Conservation (phyloP, 2,113 vertebrate species). For the Chloroceryle aenea region DNA sequence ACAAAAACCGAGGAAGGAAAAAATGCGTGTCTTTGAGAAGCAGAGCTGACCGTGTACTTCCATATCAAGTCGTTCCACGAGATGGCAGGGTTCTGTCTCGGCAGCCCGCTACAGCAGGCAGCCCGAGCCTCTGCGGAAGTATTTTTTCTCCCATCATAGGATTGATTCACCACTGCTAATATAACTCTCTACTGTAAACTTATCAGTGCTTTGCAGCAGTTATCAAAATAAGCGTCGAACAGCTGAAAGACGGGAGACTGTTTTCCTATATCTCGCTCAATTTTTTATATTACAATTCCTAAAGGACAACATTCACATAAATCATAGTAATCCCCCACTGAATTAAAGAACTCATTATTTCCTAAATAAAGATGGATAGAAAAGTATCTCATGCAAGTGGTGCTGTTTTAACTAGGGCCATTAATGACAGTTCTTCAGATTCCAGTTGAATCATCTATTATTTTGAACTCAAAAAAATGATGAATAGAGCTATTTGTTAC, state of each 20-base stretch:
- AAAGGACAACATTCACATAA: neutral
- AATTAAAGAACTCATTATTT: neutral
- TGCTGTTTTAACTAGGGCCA: neutral
- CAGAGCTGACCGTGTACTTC: neutral
- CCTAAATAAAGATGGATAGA: neutral
- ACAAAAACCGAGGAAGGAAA: too few species aligned
- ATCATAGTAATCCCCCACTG: neutral
- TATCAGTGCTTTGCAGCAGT: neutral
- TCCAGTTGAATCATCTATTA: neutral
- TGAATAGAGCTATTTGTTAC: neutral
- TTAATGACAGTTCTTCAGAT: neutral
- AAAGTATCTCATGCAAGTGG: neutral
- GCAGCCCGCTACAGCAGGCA: neutral
- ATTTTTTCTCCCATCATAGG: neutral
- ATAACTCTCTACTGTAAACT: neutral
- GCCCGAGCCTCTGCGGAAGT: neutral
- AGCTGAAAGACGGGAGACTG: neutral
- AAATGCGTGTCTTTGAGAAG: too few species aligned
- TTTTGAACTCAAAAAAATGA: neutral
- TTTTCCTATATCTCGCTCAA: neutral
- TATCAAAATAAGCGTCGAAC: neutral
- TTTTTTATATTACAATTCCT: neutral
- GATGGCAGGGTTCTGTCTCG: constrained; percentile 41
- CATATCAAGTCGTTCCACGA: neutral
- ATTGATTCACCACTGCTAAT: neutral